These are phyloP conservation scores for Leptatherina wallacei DNA, from an alignment of 2,797 vertebrate genomes.

Conservation along the genomic window DNA sequence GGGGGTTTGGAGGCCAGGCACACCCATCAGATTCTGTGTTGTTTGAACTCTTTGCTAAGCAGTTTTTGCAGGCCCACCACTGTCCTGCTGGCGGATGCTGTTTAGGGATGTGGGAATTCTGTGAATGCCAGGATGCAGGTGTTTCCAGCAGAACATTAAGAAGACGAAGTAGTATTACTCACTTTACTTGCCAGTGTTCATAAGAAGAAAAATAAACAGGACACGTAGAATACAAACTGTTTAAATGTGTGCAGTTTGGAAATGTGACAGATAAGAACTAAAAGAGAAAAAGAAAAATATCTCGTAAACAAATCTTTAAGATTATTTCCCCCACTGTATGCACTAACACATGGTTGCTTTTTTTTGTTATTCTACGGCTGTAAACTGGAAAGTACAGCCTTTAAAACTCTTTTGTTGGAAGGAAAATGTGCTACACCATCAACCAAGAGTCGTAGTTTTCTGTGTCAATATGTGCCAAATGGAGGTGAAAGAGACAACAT, in stretches of 20 bases:
- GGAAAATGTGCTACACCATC: constrained; percentile 26
- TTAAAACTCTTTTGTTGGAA: constrained; percentile 18
- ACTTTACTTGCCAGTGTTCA: too few species aligned
- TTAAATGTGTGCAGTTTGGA: too few species aligned
- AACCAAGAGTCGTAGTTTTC: constrained; percentile 15
- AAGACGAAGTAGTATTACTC: too few species aligned
- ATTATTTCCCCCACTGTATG: constrained; percentile 9
- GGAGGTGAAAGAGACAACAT: constrained; percentile 2
- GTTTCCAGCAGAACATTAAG: too few species aligned
- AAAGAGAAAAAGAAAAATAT: not conserved
- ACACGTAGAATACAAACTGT: too few species aligned
- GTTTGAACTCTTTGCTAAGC: not conserved
- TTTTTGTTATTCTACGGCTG: constrained; percentile 17
- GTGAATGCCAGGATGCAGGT: not conserved
- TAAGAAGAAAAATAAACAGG: too few species aligned
- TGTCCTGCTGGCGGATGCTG: not conserved
- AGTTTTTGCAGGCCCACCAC: not conserved
- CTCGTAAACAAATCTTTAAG: not conserved
- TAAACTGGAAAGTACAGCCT: constrained; percentile 12
- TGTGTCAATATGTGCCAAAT: constrained; percentile 6
- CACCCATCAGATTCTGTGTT: not conserved
- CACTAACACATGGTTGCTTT: not conserved
- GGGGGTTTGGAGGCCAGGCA: not conserved
- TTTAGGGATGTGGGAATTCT: not conserved
- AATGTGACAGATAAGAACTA: not conserved